Conservation (phyloP, 2,797 vertebrate genomes). For the Uromys caudimaculatus region DNA sequence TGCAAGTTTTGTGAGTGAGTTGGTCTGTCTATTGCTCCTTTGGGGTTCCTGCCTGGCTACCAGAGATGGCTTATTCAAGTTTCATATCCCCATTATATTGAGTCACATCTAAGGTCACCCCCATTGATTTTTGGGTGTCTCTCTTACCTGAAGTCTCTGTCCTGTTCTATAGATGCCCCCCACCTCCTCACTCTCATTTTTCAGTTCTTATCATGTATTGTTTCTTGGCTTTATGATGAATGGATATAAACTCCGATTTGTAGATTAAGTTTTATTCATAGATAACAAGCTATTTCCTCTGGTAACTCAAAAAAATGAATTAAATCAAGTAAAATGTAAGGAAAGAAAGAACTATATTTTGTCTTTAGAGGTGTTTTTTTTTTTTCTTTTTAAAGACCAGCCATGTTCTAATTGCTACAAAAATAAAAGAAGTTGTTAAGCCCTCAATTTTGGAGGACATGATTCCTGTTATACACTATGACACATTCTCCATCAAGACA, state of each 20-base stretch:
- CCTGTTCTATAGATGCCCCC: no score
- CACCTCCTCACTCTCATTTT: no score
- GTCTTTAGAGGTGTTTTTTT: no score
- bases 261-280: background rate
- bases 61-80: no score
- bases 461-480: background rate
- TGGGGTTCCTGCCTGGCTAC: no score
- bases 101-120: no score
- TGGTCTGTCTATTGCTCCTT: no score
- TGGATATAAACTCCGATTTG: background rate
- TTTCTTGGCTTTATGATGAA: background rate
- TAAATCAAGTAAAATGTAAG: background rate
- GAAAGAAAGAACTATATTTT: background rate
- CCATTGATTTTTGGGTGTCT: no score
- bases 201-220: background rate
- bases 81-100: no score
- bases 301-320: background rate
- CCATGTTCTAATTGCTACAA: background rate
- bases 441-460: background rate
- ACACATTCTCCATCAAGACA: background rate
- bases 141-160: no score
- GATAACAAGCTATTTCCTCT: background rate
- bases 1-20: no score
- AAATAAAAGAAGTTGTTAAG: background rate
- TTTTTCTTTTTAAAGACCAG: background rate